Base-by-base conservation (phyloP, 2,888 invertebrate species). In the Dolichopus griseipennis region DNA sequence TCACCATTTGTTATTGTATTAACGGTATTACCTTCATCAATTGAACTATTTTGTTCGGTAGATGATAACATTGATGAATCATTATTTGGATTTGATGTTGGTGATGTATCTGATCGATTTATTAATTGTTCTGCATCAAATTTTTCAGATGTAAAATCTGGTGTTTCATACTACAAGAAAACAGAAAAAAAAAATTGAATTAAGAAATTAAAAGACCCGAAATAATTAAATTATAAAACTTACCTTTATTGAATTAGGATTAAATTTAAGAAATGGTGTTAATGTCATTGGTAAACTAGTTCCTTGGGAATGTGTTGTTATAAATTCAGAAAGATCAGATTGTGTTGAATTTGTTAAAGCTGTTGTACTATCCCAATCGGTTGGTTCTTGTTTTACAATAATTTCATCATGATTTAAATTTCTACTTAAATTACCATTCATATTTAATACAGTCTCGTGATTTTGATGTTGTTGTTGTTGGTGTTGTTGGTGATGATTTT, bases 241-340 rank as follows among this genome's bases (percentile, higher is more conserved):
- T 69, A 74, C 73, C 66, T 73, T 74, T 10, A 73, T 65, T 69
- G 83, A 83, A 72, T 85, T 86, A 0, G 85, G 83, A 69, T 87
- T 87, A 74, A 87, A 87, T 74, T 87, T 87, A 61, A 88, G 79
- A 76, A 86, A 88, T 70, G 87, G 87, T 71, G 87, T 86, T 37
- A 88, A 79, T 72, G 85, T 85, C 65, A 87, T 76, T 0, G 86
- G 86, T 70, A 86, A 76, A 6, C 84, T 79, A 75, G 83, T 79
- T 73, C 85, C 81, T 67, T 70, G 69, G 20, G 70, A 27, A 78
- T 87, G 73, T 77, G 85, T 76, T 74, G 85, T 78, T 27, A 85
- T 75, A 74, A 84, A 84, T 74, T 84, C 84, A 2, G 83, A 83
- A 12, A 87, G 82, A 20, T 82, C 82, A 41, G 83, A 78, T 43